phyloP scores from a whole-genome alignment of 1,140 invertebrate genomes.

The Diuraphis noxia region DNA sequence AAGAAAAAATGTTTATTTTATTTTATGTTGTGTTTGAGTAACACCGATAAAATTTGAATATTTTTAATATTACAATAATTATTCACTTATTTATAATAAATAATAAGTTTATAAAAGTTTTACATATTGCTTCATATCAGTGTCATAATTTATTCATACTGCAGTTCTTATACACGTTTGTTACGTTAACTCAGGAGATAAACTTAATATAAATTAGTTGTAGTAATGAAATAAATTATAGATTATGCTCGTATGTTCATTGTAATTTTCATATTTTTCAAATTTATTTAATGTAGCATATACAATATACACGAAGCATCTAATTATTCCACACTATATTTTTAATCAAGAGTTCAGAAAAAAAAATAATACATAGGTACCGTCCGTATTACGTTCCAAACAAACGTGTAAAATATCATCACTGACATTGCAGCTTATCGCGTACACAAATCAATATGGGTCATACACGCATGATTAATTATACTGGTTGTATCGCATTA shows the following conservation, averaged over 20 bases:
- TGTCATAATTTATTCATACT: not conserved
- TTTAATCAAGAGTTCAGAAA: not conserved
- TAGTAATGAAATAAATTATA: conserved; percentile 4
- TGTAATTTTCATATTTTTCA: conserved; percentile 5
- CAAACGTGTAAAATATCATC: not conserved
- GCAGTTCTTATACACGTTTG: not conserved
- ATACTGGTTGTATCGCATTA: not conserved
- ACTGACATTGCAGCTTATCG: not conserved
- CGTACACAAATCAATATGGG: conserved; percentile 19
- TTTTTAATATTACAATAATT: not conserved
- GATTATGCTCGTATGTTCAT: not conserved
- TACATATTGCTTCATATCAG: not conserved
- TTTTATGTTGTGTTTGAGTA: not conserved
- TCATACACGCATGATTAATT: not conserved
- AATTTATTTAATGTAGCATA: not conserved
- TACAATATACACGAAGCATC: not conserved
- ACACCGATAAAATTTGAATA: not conserved
- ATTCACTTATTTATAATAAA: not conserved
- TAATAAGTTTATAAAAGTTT: not conserved
- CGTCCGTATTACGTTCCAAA: not conserved
- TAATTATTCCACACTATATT: not conserved
- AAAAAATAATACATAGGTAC: not conserved
- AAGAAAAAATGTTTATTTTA: not conserved
- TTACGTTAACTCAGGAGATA: not conserved
- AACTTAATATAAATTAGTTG: conserved; percentile 6